Conservation (phyloP, 1,140 invertebrate genomes). For the Alviniconcha marisindica region DNA sequence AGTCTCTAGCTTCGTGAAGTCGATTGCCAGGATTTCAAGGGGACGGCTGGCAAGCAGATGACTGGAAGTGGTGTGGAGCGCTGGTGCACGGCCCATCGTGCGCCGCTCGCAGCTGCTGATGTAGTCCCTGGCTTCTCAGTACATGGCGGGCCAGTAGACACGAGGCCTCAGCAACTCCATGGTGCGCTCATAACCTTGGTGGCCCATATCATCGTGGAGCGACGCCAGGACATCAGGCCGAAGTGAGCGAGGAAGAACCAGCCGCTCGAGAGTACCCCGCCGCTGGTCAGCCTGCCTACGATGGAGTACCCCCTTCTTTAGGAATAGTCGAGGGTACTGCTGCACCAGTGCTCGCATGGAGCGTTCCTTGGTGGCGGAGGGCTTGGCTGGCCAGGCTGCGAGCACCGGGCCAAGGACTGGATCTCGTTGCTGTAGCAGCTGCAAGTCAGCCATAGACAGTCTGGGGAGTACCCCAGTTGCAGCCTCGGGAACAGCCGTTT, state of each 20-base stretch:
- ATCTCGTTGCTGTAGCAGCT: background rate
- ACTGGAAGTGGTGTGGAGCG: background rate
- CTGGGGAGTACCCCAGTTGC: too few species aligned
- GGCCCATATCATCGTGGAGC: conserved; percentile 42
- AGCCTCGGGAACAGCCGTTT: too few species aligned
- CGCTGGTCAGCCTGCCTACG: background rate
- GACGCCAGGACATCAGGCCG: conserved; percentile 36
- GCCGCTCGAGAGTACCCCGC: background rate
- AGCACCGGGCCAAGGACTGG: background rate
- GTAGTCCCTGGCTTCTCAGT: conserved; percentile 33
- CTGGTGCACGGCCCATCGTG: background rate
- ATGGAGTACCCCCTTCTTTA: conserved; percentile 8
- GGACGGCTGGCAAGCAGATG: conserved; percentile 34
- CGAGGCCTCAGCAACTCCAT: conserved; percentile 30
- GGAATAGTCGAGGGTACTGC: background rate
- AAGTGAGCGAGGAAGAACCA: conserved; percentile 19
- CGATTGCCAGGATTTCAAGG: conserved; percentile 37
- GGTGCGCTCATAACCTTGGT: conserved; percentile 48
- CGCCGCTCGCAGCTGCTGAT: conserved; percentile 42
- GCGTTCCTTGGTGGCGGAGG: background rate
- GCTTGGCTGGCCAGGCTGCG: background rate
- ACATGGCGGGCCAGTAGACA: conserved; percentile 48
- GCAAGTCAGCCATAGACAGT: background rate
- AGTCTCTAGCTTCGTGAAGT: conserved; percentile 41
- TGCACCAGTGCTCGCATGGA: background rate